These are phyloP conservation scores for Chionis minor DNA, from an alignment of 2,113 vertebrate species.

Conservation along the genomic window DNA sequence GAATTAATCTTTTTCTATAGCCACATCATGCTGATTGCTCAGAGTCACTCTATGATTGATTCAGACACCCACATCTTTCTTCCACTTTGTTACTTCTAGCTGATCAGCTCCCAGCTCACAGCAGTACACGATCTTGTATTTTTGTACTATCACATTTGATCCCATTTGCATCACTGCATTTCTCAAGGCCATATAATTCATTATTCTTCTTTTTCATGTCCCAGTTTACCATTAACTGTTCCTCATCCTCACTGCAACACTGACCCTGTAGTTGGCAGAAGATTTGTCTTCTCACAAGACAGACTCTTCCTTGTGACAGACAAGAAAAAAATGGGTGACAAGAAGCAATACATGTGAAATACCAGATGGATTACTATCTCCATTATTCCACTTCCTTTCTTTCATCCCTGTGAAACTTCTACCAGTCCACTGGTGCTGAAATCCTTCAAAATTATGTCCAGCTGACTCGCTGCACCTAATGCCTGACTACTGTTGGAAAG, in stretches of 20 bases:
- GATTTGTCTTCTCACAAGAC: background rate
- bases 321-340: background rate
- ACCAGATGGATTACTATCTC: background rate
- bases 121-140: background rate
- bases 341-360: background rate
- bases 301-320: background rate
- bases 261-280: background rate
- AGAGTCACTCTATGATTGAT: background rate
- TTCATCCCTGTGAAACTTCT: background rate
- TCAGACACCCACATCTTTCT: background rate
- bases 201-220: background rate
- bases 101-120: background rate
- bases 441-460: background rate
- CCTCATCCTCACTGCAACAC: background rate
- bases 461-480: background rate
- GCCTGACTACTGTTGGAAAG: background rate
- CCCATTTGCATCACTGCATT: background rate
- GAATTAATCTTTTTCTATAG: slow-evolving; percentile 5
- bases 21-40: background rate
- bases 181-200: background rate
- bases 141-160: background rate
- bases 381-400: background rate
- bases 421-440: background rate
- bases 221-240: background rate
- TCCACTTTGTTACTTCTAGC: background rate